These are phyloP conservation scores for Glyptemys insculpta DNA, from an alignment of 2,797 vertebrate genomes.

Conservation along the genomic window DNA sequence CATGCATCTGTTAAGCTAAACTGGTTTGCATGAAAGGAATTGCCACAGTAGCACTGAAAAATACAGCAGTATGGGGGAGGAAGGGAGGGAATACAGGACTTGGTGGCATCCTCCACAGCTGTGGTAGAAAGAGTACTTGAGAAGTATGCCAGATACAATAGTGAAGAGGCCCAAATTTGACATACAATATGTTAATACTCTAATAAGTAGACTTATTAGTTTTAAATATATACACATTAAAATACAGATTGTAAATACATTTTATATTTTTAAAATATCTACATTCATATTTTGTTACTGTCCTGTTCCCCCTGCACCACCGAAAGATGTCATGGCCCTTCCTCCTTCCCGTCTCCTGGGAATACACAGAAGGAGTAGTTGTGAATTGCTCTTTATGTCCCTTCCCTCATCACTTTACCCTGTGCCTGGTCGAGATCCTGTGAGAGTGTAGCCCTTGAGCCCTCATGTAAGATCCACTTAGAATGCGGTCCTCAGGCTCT, in stretches of 20 bases:
- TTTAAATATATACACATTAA: background rate
- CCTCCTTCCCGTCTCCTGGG: background rate
- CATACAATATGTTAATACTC: background rate
- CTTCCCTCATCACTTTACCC: background rate
- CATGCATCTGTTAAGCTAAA: background rate
- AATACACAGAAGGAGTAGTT: background rate
- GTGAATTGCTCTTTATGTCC: background rate
- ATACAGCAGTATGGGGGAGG: background rate
- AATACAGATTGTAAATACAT: rapidly evolving
- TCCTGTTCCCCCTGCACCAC: rapidly evolving
- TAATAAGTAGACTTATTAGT: background rate
- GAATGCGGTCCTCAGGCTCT: background rate
- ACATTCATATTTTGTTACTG: background rate
- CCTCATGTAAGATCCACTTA: background rate
- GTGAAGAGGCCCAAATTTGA: rapidly evolving
- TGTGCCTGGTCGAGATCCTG: background rate
- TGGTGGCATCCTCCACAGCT: background rate
- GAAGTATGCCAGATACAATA: background rate
- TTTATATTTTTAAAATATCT: background rate
- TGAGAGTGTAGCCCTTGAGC: background rate
- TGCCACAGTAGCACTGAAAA: background rate
- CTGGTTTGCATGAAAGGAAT: background rate
- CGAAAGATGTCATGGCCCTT: background rate
- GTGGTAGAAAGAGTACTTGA: background rate
- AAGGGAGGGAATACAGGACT: background rate